Conservation (phyloP, 2,113 vertebrate genomes). For the Ictalurus punctatus region DNA sequence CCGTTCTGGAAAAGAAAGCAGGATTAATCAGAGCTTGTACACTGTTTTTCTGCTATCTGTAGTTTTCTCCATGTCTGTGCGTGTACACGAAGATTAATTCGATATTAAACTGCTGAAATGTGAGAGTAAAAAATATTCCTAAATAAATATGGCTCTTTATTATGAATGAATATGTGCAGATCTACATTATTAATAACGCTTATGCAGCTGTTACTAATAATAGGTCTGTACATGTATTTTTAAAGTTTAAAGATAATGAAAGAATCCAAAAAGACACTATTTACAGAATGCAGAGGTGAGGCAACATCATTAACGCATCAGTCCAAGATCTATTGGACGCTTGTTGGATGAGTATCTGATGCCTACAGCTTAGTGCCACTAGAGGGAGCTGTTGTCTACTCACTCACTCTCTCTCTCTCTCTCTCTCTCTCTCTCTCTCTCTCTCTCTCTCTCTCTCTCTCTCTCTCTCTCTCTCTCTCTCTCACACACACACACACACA, state of each 20-base stretch:
- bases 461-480: no score
- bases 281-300: background rate
- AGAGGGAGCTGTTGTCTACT: background rate
- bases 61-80: background rate
- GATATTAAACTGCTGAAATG: background rate
- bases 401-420: no score
- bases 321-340: background rate
- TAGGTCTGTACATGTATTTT: background rate
- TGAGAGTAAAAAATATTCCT: background rate
- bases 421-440: no score
- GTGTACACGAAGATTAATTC: background rate
- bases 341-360: background rate
- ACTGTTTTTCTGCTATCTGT: background rate
- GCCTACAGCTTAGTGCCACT: background rate
- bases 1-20: background rate
- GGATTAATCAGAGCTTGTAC: background rate
- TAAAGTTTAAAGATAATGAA: no score
- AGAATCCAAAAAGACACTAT: no score
- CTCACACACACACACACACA: no score
- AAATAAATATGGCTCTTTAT: background rate
- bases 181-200: background rate
- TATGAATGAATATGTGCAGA: background rate
- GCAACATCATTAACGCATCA: background rate
- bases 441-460: no score
- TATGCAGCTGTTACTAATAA: background rate